Base-by-base conservation (phyloP, 2,113 vertebrate species). In the Xyliphius kryptos region DNA sequence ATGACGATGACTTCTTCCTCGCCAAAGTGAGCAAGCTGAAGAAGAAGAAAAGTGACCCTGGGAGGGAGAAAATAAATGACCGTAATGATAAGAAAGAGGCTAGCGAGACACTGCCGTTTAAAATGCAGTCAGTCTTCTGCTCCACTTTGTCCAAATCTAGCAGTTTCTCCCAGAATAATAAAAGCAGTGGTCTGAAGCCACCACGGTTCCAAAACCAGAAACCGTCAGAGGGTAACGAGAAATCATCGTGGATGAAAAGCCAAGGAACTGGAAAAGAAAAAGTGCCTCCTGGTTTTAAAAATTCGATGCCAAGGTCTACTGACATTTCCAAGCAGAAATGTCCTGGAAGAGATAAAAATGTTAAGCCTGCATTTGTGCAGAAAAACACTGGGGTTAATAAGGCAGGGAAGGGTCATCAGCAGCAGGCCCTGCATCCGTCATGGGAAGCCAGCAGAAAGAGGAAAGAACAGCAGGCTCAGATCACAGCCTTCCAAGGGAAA, bases 371-470 rank as follows among this genome's bases (percentile, higher is more conserved):
- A 17, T 70, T 70, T 43, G 76, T 80, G 68, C 82, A 68, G 26
- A 63, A 76, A 22, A n/a, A n/a, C n/a, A n/a, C n/a, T n/a, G n/a
- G n/a, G n/a, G 4, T 22, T 68, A 9, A 38, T 55, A 86, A 69
- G 78, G 37, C 21, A 59, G 55, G 36, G 59, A 78, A 71, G 15
- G n/a, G n/a, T n/a, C 59, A 44, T 26, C 56, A 65, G 41, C 76
- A 87, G 12, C 82, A 89, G 44, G 77, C 89, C 9, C 89, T 99
- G 78, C 96, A 99, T 83, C 96, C 96, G 2, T 99, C 95, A 0
- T 99, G 96, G 96, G 95, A 97, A 85, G 96, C 95, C 41, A 99
- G 96, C 79, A 89, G 76, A 69, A 92, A 85, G 65, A 90, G 88
- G 51, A 93, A 91, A 68, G 91, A 95, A 55, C 92, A 97, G 62